Evolutionary conservation across 2,888 invertebrate species (phyloP).

Genomic region (Pocota personata): DNA sequence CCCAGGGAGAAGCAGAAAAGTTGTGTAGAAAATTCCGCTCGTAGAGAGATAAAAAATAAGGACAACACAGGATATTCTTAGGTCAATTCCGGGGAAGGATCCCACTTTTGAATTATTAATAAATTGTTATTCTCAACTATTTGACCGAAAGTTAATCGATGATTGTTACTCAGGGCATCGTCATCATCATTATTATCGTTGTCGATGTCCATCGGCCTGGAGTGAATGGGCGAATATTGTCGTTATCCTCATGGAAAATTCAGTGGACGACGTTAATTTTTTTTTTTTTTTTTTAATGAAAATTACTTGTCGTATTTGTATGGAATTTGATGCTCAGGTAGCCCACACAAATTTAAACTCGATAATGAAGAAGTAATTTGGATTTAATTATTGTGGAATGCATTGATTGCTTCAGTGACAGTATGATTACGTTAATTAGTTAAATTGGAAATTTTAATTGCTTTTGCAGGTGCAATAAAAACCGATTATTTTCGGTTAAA

Average conservation of each 20-base stretch:
- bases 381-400: conserved; percentile 59
- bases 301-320: background rate
- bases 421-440: conserved; percentile 66
- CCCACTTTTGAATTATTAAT: conserved; percentile 60
- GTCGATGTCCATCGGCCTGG: background rate
- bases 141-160: conserved; percentile 71
- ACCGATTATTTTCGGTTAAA: background rate
- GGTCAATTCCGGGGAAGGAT: conserved; percentile 28
- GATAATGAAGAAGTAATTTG: conserved; percentile 65
- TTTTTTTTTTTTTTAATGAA: background rate
- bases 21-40: conserved; percentile 3
- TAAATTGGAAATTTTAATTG: conserved; percentile 69
- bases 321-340: conserved; percentile 12
- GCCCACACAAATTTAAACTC: conserved; percentile 36
- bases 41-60: conserved; percentile 22
- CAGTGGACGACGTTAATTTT: conserved; percentile 17
- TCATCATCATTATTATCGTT: conserved; percentile 30
- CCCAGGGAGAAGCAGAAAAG: conserved; percentile 47
- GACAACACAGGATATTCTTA: conserved; percentile 1
- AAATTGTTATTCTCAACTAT: conserved; percentile 68
- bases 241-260: conserved; percentile 52
- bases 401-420: conserved; percentile 62
- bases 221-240: conserved; percentile 11
- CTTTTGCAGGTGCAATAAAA: conserved; percentile 38
- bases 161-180: conserved; percentile 54